Base-by-base conservation (phyloP, 1,140 invertebrate genomes). In the Lordiphosa stackelbergi region DNA sequence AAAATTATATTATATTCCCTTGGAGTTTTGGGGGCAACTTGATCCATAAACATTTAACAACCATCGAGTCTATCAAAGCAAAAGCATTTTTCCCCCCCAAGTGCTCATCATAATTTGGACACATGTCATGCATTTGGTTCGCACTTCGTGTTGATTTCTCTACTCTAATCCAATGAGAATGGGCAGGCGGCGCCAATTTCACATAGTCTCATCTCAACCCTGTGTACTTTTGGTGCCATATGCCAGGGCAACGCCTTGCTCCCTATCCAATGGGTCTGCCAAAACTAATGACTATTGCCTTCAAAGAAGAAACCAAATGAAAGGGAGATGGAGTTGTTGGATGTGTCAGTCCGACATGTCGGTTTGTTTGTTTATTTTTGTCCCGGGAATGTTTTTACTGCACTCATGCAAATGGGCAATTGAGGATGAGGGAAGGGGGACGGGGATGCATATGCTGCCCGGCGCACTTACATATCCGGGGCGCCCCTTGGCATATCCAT, bases 361-460 rank as follows among this genome's bases (percentile, higher is more conserved):
- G 58, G 19, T 74, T 68, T 79, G 59, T 75, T 79, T 79, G 59
- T 81, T 81, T 81, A 81, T 81, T 81, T 81, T 81, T 62, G 70
- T 42, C 56, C 52, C 42, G 41, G 41, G 34, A 19, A 55, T 58
- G 42, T 53, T 68, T 47, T 59, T 60, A 66, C 38, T 61, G 64
- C 49, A 45, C 8, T 61, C 57, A 79, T 74, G 70, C 73, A 73
- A 77, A 77, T 77, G 73, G 63, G 53, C 28, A 11, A 12, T 31
- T 56, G 22, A 24, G 35, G 46, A 11, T 24, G 22, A 34, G 24
- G 42, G 66, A 41, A 64, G 53, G 42, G 41, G 42, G 43, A 28
- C 48, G 42, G 41, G 42, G 43, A 28, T 53, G 42, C 9, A 53
- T 22, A 40, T 43, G 35, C 57, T 47, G 45, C 28, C 69, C 69